These are phyloP conservation scores for Arctocebus calabarensis DNA, from an alignment of 2,797 vertebrate species.

Conservation along the genomic window DNA sequence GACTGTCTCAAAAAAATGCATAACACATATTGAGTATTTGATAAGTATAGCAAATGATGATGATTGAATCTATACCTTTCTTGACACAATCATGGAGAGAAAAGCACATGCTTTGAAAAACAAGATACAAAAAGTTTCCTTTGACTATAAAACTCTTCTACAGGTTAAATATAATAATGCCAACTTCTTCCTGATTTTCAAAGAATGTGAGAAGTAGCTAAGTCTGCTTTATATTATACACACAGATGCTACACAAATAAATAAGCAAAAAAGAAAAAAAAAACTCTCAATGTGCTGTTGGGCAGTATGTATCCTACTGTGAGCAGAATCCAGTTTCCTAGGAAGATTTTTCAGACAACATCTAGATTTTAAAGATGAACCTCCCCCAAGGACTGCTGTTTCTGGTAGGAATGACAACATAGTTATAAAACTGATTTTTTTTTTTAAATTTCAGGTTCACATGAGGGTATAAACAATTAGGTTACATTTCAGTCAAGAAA, in stretches of 20 bases:
- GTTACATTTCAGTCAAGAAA: too few relatives aligned
- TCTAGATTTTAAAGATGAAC: neutral
- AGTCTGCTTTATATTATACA: neutral
- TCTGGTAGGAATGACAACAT: neutral
- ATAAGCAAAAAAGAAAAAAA: neutral
- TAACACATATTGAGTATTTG: neutral
- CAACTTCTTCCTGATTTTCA: neutral
- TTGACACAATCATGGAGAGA: neutral
- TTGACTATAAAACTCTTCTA: neutral
- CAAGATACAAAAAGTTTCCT: neutral
- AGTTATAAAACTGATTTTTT: neutral
- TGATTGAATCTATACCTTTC: neutral
- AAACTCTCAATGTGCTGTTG: neutral
- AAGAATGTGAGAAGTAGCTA: neutral
- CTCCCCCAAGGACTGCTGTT: neutral
- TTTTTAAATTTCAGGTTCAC: too few relatives aligned
- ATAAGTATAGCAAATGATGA: neutral
- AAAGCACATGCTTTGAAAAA: constrained; percentile 39
- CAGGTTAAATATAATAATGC: neutral
- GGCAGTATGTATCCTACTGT: neutral
- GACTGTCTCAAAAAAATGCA: neutral
- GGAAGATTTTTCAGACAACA: neutral
- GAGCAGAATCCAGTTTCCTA: neutral
- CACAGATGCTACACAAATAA: constrained; percentile 16
- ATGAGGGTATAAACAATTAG: too few relatives aligned